Conservation (phyloP, 2,888 invertebrate species). For the Tuta absoluta region DNA sequence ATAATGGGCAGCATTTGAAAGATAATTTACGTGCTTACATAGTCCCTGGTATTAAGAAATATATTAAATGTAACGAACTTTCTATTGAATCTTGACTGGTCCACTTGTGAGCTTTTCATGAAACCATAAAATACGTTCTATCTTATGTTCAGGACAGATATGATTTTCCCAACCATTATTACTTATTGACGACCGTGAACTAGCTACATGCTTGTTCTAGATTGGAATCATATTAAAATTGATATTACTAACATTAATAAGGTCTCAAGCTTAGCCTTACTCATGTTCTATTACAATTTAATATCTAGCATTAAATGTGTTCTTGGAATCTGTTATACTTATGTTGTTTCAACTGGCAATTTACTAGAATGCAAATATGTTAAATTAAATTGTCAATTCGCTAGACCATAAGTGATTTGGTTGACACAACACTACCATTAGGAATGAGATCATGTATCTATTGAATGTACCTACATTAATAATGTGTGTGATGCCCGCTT, state of each 20-base stretch:
- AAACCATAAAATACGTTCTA: background rate
- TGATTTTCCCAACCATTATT: slow-evolving; percentile 4
- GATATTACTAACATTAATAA: background rate
- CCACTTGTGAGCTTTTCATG: too few species aligned
- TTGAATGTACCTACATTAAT: background rate
- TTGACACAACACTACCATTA: slow-evolving; percentile 12
- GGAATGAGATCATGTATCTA: slow-evolving; percentile 6
- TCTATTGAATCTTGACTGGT: too few species aligned
- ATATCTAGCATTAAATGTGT: slow-evolving; percentile 6
- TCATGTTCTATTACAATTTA: slow-evolving; percentile 13
- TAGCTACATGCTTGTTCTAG: slow-evolving; percentile 1
- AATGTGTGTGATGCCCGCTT: background rate
- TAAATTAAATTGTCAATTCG: slow-evolving; percentile 35
- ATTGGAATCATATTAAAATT: slow-evolving; percentile 15
- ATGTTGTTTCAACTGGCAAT: background rate
- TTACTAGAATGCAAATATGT: slow-evolving; percentile 29
- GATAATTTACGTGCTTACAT: background rate
- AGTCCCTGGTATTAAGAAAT: background rate
- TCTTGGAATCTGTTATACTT: background rate
- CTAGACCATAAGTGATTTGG: slow-evolving; percentile 18
- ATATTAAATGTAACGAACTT: background rate
- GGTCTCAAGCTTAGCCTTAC: background rate
- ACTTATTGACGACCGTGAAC: slow-evolving; percentile 11
- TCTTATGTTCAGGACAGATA: background rate
- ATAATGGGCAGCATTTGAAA: background rate